Evolutionary conservation across 2,797 vertebrate species (phyloP), one percentile per base, ranked within the genome.

Genomic region (Tenualosa thibaudeaui): DNA sequence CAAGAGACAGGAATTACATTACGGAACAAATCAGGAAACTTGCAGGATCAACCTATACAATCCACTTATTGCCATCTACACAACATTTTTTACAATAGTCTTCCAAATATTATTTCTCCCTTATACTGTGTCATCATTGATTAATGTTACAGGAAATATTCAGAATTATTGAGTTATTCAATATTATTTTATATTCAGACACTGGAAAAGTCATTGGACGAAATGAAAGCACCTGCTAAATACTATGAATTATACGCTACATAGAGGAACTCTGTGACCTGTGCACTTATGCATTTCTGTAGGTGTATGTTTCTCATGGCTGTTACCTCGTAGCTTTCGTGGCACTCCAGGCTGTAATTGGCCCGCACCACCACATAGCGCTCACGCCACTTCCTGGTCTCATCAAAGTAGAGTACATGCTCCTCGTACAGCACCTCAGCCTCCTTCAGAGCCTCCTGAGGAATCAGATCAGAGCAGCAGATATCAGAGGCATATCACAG

Each of bases 321-420:
- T 6, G 87, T 95, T 90, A 97, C 97, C 96, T 98, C 96, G 89
- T 95, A 94, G 88, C 90, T 95, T 83, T 97, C 97, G 83, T 97
- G 96, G 92, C 94, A 97, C 91, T 97, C 96, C 93, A 98, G 91
- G 40, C 94, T 91, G 91, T 97, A 96, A 90, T 96, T 96, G 1
- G 95, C 96, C 91, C 95, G 96, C 83, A 98, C 91, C 87, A 97
- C 97, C 0, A 97, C 19, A 0, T 96, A 97, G 90, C 96, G 90
- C 56, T 97, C 96, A 89, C 92, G 96, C 97, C 97, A 98, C 90
- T 97, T 98, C 93, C 94, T 96, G 93, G 92, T 88, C 5, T 97
- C 96, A 54, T 97, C 96, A 0, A 93, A 95, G 82, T 93, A 96
- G 50, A 93, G 86, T 40, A 97, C 83, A 8, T 91, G 92, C 56